Evolutionary conservation across 2,113 vertebrate species (phyloP), one percentile per base, ranked within the genome.

Genomic region (Sceloporus tristichus): DNA sequence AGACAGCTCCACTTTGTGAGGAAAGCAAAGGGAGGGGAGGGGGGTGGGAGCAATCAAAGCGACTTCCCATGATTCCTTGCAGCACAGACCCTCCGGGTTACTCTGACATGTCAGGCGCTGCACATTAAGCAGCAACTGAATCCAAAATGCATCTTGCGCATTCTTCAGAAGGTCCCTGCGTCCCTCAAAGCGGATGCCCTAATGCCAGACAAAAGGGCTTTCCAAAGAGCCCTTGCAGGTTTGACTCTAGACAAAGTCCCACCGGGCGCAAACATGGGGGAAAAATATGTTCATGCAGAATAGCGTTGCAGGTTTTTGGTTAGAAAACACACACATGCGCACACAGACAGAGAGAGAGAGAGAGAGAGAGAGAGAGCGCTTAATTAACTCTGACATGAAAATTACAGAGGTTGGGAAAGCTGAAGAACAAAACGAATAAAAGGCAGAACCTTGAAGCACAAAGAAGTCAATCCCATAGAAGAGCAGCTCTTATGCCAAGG

Each of bases 321-420:
- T 23, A 3, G 8, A n/a, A 21, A 23, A 56, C 53, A 54, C 27
- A 21, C 38, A 18, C 1, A 5, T 1, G 5, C 25, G 53, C 21
- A 19, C 3, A 7, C n/a, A 80, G 0, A 18, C 9, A 18, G 65
- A 40, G 25, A n/a, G 16, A 23, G 3, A 71, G 0, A 34, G 27
- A 18, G 65, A 40, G 25, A n/a, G 16, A 23, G 3, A 71, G 0
- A 34, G 27, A 16, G 25, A 82, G 62, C 77, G 84, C 84, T 68
- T 77, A 66, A 87, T 65, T 90, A 54, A 38, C 40, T 10, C 38
- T 87, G 92, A 92, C 88, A 62, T 40, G 88, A 90, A 93, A 94
- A 94, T 88, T 53, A 88, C 14, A 71, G 68, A 66, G 79, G 84
- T 48, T 89, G 85, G 85, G 79, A 16, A 62, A 16, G 59, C 59